Evolutionary conservation across 2,113 vertebrate species (phyloP).

Genomic region (Lagenorhynchus albirostris): DNA sequence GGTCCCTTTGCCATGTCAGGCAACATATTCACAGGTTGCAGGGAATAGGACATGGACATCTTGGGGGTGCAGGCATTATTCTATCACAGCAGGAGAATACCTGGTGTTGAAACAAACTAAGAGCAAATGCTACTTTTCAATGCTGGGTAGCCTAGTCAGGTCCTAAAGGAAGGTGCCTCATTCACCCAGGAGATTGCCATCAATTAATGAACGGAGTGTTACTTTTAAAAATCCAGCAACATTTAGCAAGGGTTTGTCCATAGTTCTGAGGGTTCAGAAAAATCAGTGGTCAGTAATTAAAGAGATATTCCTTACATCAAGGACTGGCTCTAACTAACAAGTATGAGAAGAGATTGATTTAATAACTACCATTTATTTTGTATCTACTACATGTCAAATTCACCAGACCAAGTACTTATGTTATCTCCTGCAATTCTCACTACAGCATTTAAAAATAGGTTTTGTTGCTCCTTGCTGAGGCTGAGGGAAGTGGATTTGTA

Average conservation of each 20-base stretch:
- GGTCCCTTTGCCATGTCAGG: neutral
- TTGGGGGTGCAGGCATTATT: neutral
- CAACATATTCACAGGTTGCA: neutral
- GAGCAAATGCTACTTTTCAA: neutral
- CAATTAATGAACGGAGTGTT: neutral
- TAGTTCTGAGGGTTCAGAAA: neutral
- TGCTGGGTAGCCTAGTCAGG: neutral
- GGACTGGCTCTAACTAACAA: neutral
- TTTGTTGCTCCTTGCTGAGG: neutral
- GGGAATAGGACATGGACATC: neutral
- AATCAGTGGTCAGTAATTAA: neutral
- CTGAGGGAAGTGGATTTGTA: neutral
- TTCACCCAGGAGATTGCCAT: neutral
- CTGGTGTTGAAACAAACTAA: neutral
- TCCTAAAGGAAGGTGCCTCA: neutral
- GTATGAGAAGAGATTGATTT: neutral
- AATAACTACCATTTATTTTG: neutral
- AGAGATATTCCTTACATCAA: neutral
- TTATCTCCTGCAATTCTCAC: neutral
- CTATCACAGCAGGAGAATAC: neutral
- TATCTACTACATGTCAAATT: neutral
- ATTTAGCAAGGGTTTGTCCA: neutral
- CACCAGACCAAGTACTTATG: neutral
- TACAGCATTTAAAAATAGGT: neutral
- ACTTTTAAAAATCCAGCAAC: neutral